phyloP scores from a whole-genome alignment of 2,113 vertebrate species.

The Tachysurus vachellii region DNA sequence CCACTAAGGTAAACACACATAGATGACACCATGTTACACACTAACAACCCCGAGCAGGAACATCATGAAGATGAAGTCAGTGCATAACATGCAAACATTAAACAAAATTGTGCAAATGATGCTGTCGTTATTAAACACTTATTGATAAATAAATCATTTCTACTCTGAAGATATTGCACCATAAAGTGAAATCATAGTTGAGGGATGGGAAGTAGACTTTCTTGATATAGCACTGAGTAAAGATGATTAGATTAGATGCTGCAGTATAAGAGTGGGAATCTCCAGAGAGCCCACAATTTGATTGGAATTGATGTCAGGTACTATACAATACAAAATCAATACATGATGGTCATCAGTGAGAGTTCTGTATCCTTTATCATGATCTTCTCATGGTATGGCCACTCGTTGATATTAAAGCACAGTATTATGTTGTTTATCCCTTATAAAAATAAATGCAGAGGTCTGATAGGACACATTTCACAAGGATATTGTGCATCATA shows the following conservation, averaged over 20 bases:
- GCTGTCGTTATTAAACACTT: neutral
- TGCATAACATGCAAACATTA: neutral
- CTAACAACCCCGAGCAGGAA: neutral
- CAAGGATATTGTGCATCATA: neutral
- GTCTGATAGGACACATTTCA: neutral
- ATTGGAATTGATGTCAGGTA: neutral
- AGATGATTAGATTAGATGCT: slow-evolving; percentile 24
- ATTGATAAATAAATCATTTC: neutral
- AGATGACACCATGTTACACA: neutral
- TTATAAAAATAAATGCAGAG: neutral
- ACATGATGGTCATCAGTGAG: neutral
- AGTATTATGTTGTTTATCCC: too few species aligned
- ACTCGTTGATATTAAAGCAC: neutral
- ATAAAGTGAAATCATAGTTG: neutral
- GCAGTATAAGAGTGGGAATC: neutral
- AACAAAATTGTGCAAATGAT: neutral
- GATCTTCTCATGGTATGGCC: neutral
- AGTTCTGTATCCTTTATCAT: neutral
- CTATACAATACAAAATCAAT: slow-evolving; percentile 9
- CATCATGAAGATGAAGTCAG: neutral
- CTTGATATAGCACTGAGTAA: neutral
- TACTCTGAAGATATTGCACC: neutral
- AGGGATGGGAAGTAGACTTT: neutral
- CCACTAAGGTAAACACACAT: neutral
- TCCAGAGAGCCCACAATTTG: neutral